These are phyloP conservation scores for Siniperca scherzeri DNA, from an alignment of 2,797 vertebrate genomes.

Conservation along the genomic window DNA sequence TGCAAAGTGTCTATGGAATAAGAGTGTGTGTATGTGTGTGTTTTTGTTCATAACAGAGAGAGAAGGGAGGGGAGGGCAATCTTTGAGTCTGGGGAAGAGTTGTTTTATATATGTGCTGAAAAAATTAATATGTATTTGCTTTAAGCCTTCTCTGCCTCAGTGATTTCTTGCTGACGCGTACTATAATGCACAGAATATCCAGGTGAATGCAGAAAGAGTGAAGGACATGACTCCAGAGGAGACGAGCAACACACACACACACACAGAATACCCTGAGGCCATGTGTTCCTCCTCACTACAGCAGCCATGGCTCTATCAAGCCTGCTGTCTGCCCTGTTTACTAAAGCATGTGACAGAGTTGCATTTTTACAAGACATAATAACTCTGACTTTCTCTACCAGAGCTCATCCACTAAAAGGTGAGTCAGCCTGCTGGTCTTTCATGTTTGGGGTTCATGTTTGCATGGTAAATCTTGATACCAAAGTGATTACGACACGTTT, in stretches of 20 bases:
- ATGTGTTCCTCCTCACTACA: slow-evolving; percentile 63
- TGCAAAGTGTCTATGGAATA: slow-evolving; percentile 44
- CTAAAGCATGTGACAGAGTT: slow-evolving; percentile 56
- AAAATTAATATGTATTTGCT: slow-evolving; percentile 81
- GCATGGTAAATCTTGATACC: not conserved
- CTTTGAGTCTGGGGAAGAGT: slow-evolving; percentile 48
- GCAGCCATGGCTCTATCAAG: slow-evolving; percentile 50
- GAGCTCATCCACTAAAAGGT: slow-evolving; percentile 36
- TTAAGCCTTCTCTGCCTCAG: slow-evolving; percentile 65
- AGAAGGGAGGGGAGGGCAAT: slow-evolving; percentile 27
- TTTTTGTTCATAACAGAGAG: slow-evolving; percentile 29
- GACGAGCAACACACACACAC: slow-evolving; percentile 47
- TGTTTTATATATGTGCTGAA: slow-evolving; percentile 59
- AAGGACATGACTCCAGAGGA: slow-evolving; percentile 74
- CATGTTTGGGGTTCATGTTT: not conserved
- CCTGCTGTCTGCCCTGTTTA: slow-evolving; percentile 67
- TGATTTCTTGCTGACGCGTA: slow-evolving; percentile 75
- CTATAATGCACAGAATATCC: slow-evolving; percentile 62
- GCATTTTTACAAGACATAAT: slow-evolving; percentile 58
- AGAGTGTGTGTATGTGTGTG: not conserved
- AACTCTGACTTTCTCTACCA: slow-evolving; percentile 47
- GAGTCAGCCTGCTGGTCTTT: slow-evolving; percentile 26
- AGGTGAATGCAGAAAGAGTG: slow-evolving; percentile 76
- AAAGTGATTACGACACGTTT: slow-evolving; percentile 32
- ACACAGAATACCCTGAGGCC: slow-evolving; percentile 57